Conservation (phyloP, 2,888 invertebrate genomes). For the Prosapia bicincta region DNA sequence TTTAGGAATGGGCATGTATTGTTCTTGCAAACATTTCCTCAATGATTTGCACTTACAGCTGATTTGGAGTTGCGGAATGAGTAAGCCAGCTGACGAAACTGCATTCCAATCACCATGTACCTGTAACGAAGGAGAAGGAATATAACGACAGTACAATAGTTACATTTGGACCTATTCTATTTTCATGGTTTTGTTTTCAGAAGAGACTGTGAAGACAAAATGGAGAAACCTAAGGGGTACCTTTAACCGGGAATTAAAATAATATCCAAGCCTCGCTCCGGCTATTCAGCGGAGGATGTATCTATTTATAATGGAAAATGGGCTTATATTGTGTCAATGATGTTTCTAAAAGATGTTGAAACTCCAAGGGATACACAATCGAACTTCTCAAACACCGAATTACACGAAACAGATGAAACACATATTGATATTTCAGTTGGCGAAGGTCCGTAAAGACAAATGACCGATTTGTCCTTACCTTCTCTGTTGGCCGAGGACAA, state of each 20-base stretch:
- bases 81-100: constrained; percentile 3
- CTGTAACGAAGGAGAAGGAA: background rate
- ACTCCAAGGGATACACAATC: constrained; percentile 4
- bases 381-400: background rate
- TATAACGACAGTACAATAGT: background rate
- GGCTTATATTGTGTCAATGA: constrained; percentile 4
- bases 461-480: background rate
- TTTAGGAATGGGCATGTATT: background rate
- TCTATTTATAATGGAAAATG: constrained; percentile 8
- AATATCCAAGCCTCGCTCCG: constrained; percentile 7
- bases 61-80: constrained; percentile 2
- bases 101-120: constrained; percentile 3
- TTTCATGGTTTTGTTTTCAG: background rate
- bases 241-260: constrained; percentile 2
- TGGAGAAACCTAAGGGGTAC: constrained; percentile 11
- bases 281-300: constrained; percentile 3
- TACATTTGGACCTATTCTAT: background rate
- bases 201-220: constrained; percentile 7
- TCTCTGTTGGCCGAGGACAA: background rate
- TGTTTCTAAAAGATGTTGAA: constrained; percentile 3
- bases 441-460: background rate
- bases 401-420: background rate
- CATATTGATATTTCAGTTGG: background rate
- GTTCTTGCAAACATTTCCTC: background rate
- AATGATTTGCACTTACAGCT: background rate